Evolutionary conservation across 2,797 vertebrate genomes (phyloP).

Genomic region (Cossypha niveicapilla): DNA sequence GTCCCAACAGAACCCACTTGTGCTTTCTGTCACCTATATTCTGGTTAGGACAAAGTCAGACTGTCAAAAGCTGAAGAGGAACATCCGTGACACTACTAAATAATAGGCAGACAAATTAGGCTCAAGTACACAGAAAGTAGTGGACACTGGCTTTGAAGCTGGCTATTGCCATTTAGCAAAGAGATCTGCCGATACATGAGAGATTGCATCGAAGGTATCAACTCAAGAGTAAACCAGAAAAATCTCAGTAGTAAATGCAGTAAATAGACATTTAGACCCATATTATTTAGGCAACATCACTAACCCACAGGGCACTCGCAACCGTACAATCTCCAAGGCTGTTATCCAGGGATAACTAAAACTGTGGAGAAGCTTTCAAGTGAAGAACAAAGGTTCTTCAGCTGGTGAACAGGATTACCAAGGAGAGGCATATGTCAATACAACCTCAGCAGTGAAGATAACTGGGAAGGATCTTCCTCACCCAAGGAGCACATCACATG

Average conservation of each 20-base stretch:
- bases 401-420: not conserved
- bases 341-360: not conserved
- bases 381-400: not conserved
- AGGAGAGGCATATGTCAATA: not conserved
- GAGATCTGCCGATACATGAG: not conserved
- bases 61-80: not conserved
- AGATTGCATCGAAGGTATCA: not conserved
- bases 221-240: not conserved
- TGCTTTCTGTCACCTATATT: not conserved
- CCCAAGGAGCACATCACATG: not conserved
- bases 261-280: not conserved
- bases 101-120: not conserved
- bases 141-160: not conserved
- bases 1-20: not conserved
- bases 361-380: not conserved
- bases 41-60: not conserved
- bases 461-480: not conserved
- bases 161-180: not conserved
- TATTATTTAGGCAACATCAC: not conserved
- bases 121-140: not conserved
- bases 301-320: not conserved
- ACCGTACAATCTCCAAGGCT: not conserved
- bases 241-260: not conserved
- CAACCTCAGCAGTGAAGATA: not conserved
- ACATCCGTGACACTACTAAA: accelerated